phyloP scores from a whole-genome alignment of 2,797 vertebrate genomes.

The Poecilia wingei region DNA sequence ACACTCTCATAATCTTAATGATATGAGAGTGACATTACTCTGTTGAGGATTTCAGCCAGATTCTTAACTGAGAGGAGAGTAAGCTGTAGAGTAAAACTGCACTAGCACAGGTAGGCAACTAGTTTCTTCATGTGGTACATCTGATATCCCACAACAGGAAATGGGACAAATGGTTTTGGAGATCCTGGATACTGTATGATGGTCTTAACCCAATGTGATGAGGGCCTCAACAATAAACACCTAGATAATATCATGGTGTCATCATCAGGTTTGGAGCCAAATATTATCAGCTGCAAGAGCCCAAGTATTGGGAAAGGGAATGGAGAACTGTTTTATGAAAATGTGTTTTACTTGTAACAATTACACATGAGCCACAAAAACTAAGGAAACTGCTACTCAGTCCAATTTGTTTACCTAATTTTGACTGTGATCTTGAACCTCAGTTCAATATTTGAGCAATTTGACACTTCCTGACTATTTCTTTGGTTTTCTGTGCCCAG shows the following conservation, averaged over 20 bases:
- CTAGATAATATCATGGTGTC: not conserved
- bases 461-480: constrained; percentile 26
- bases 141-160: not conserved
- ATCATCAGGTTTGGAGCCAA: not conserved
- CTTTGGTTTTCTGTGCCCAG: constrained; percentile 31
- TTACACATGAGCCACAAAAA: constrained; percentile 11
- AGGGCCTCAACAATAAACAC: not conserved
- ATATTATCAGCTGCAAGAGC: not conserved
- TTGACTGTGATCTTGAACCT: constrained; percentile 24
- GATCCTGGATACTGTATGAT: not conserved
- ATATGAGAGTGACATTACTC: too few relatives aligned
- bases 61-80: too few relatives aligned
- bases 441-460: constrained; percentile 36
- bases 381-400: constrained; percentile 34
- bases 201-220: not conserved
- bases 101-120: not conserved
- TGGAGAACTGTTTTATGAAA: constrained; percentile 51
- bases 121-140: not conserved
- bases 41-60: too few relatives aligned
- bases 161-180: not conserved
- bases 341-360: constrained; percentile 21
- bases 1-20: too few relatives aligned
- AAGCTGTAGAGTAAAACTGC: too few relatives aligned
- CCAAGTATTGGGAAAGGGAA: constrained; percentile 40
- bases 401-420: constrained; percentile 35